Base-by-base conservation (phyloP, 2,797 vertebrate species). In the Silurus lanzhouensis region DNA sequence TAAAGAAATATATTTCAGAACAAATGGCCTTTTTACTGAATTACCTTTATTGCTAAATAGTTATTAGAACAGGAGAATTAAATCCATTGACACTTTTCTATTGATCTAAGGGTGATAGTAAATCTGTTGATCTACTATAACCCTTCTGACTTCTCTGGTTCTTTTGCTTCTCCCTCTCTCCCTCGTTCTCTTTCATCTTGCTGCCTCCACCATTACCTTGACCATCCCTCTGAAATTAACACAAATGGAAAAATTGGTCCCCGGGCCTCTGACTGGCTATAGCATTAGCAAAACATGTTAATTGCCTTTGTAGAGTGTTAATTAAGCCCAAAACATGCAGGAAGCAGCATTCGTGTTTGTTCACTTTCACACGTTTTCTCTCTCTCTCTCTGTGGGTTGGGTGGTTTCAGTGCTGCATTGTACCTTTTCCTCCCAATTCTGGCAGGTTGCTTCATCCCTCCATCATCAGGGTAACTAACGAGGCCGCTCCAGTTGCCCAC, bases 371-470 rank as follows among this genome's bases (percentile, higher is more conserved):
- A 81, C 63, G 7, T 61, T 79, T 10, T 80, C 63, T 84, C 78
- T 82, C 79, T 82, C 79, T 84, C 87, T 76, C 84, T 85, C 88
- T 88, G 90, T 89, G 90, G 92, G 87, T 92, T 89, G 88, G 89
- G 92, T 90, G 92, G 91, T 93, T 57, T 74, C 92, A 92, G 92
- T 91, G 87, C 83, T 88, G 92, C 92, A 94, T 95, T 93, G 96
- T 99, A 99, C 98, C 98, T 99, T 98, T 96, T 97, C 96, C 94
- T 96, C 95, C 96, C 95, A 96, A 95, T 96, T 97, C 96, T 97
- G 95, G 96, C 94, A 92, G 94, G 97, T 96, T 95, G 97, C 96
- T 95, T 98, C 96, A 96, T 95, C 95, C 96, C 95, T 96, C 96
- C 96, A 88, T 97, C 96, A 94, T 98, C 96, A 92, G 93, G 97